Percentiles rank a stretch among this genome's conserved stretches.
These are phyloP conservation scores for Phortica magna DNA, from an alignment of 2,888 invertebrate species.

Conservation along the genomic window DNA sequence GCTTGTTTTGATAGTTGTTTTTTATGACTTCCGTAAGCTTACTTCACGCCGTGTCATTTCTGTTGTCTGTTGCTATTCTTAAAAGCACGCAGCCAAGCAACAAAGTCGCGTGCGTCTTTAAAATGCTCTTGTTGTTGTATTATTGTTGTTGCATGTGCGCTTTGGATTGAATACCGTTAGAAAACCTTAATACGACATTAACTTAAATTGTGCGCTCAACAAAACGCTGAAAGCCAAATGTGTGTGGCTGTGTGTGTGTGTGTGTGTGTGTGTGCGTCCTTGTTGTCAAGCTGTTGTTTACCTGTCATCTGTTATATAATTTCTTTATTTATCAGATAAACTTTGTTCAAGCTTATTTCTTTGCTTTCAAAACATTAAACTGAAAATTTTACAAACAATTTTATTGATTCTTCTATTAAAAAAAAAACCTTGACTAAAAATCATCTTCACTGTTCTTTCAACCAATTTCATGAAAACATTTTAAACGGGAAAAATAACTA, in stretches of 20 bases:
- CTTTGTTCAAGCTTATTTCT: not conserved
- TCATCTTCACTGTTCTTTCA: too few species aligned
- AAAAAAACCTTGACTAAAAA: too few species aligned
- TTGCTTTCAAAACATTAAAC: not conserved
- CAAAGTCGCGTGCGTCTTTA: not conserved
- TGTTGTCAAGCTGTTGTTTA: not conserved
- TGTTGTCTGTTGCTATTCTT: not conserved
- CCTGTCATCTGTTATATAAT: not conserved
- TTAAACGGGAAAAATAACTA: too few species aligned
- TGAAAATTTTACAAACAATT: too few species aligned
- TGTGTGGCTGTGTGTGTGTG: not conserved
- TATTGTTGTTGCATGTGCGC: constrained; percentile 30
- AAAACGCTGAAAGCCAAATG: not conserved
- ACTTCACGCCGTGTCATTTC: not conserved
- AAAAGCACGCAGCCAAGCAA: not conserved
- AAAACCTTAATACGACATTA: constrained; percentile 61
- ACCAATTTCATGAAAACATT: too few species aligned
- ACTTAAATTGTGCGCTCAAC: constrained; percentile 53
- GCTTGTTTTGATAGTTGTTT: not conserved
- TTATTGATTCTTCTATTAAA: too few species aligned
- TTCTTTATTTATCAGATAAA: not conserved
- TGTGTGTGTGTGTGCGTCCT: not conserved
- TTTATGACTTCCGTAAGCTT: not conserved
- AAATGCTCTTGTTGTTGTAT: not conserved
- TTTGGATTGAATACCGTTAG: constrained; percentile 60